These are phyloP conservation scores for Paradoxurus hermaphroditus DNA, from an alignment of 2,113 vertebrate genomes.

Conservation along the genomic window DNA sequence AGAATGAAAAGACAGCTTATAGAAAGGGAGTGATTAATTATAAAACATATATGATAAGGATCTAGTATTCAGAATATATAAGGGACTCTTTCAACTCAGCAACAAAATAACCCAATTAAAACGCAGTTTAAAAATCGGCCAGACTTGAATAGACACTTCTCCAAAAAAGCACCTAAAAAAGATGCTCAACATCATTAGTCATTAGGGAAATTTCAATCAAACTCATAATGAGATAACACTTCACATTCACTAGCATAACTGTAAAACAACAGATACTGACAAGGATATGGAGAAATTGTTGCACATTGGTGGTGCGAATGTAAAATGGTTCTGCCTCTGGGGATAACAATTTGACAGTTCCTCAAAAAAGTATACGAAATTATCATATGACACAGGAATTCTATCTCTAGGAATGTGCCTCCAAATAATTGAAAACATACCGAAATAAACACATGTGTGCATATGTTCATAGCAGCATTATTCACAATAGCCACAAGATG, in stretches of 20 bases:
- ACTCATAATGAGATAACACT: background rate
- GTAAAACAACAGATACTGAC: background rate
- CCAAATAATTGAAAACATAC: background rate
- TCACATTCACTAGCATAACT: background rate
- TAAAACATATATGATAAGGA: background rate
- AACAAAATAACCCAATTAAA: background rate
- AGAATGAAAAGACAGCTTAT: background rate
- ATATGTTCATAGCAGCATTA: background rate
- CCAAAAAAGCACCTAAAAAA: background rate
- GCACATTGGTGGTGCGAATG: background rate
- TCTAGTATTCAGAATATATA: background rate
- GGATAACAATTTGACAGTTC: background rate
- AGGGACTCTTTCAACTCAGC: background rate
- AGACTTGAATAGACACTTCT: background rate
- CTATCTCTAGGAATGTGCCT: background rate
- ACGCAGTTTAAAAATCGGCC: background rate
- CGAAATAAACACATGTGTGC: background rate
- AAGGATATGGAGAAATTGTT: background rate
- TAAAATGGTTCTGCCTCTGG: background rate
- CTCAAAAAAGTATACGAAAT: background rate
- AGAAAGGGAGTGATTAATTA: background rate
- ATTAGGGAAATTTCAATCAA: background rate
- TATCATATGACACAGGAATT: background rate
- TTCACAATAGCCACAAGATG: background rate
- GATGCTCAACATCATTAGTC: background rate